Conservation (phyloP, 2,797 vertebrate species). For the Strix occidentalis region DNA sequence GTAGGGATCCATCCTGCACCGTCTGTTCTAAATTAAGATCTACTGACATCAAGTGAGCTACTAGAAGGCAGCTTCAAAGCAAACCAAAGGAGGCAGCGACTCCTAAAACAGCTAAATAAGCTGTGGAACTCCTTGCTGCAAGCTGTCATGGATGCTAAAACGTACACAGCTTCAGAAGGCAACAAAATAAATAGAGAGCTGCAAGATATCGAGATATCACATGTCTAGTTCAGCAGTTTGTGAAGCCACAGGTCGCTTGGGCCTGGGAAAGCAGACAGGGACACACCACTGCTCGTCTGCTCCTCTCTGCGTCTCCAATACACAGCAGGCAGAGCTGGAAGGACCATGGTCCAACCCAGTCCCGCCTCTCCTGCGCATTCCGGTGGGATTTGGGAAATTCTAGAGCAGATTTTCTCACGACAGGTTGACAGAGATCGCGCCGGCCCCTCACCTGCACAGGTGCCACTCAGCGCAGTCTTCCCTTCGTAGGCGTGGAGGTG, state of each 20-base stretch:
- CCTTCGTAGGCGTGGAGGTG: neutral
- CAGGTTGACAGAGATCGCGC: neutral
- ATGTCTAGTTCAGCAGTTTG: neutral
- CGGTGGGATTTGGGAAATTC: neutral
- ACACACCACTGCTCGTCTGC: neutral
- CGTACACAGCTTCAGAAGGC: accelerated
- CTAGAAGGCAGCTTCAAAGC: neutral
- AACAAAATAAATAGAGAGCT: neutral
- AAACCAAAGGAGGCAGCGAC: neutral
- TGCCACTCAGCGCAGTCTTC: neutral
- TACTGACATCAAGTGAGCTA: neutral
- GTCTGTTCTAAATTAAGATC: neutral
- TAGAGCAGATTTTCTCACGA: accelerated
- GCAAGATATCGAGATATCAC: accelerated
- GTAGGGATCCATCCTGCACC: neutral
- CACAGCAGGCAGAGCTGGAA: neutral
- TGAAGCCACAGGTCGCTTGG: neutral
- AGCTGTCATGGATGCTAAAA: neutral
- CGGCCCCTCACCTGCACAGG: neutral
- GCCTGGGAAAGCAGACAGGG: neutral
- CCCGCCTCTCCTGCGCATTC: accelerated
- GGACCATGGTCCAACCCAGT: accelerated
- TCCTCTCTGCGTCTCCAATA: neutral
- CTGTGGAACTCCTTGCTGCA: neutral
- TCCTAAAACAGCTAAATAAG: neutral